Base-by-base conservation (phyloP, 2,888 invertebrate species). In the Mesorhabditis spiculigera region DNA sequence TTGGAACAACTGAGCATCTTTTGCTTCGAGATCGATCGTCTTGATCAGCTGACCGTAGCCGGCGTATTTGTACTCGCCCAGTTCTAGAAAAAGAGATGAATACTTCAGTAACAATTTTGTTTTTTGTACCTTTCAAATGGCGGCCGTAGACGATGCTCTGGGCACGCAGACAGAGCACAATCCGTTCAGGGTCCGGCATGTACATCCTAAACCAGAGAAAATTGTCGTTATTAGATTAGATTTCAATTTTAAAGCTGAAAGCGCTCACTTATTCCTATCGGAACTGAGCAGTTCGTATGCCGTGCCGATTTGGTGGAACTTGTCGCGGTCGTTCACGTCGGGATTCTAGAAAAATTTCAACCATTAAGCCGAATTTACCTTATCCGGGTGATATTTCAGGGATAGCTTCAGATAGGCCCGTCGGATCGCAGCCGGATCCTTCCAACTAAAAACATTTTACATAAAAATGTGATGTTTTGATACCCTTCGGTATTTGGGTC, bases 241-340 rank as follows among this genome's bases (percentile, higher is more conserved):
- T 28, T 28, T 28, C 28, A 28, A 28, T 28, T 28, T 28, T 28
- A 28, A 28, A 28, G 28, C 28, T 28, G 28, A 28, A 28, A 1
- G 28, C 28, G 28, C 28, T 45, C 42, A 62, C 28, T 16, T 58
- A 66, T 13, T 70, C 6, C 67, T 68, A 72, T 94, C 90, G 81
- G 95, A 95, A 87, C 95, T 96, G 28, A 98, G 89, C 87, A 97
- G 97, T 88, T 98, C 97, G 86, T 99, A 98, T 0, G 98, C 97
- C 86, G 93, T 93, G 88, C 95, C 97, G 41, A 98, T 95, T 82
- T 92, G 91, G 86, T 96, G 95, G 88, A 98, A 98, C 83, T 92
- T 92, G 86, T 96, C 95, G 91, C 96, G 90, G 74, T 97, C 97
- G 75, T 95, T 93, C 0, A 96, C 94, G 89, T 98, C 98, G 58